Conservation (phyloP, 1,140 invertebrate genomes). For the Scaptomyza hsui region DNA sequence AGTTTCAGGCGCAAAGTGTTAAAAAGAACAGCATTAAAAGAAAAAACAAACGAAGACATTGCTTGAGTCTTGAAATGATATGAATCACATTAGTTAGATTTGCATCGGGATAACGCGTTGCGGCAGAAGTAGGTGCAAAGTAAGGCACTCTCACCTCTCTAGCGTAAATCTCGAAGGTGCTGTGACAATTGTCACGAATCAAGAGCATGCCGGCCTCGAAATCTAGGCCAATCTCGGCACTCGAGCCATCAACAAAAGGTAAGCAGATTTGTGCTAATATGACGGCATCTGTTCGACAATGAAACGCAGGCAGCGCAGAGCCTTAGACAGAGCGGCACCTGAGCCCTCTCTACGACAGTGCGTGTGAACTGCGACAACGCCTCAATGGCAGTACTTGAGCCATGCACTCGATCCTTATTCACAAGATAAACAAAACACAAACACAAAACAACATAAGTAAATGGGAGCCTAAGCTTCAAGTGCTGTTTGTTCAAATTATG, state of each 20-base stretch:
- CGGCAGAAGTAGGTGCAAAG: conserved; percentile 27
- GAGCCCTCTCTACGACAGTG: conserved; percentile 29
- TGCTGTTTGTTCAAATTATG: conserved; percentile 78
- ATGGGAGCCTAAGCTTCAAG: conserved; percentile 42
- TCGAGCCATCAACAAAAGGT: conserved; percentile 68
- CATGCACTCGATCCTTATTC: conserved; percentile 28
- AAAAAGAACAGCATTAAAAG: conserved; percentile 49
- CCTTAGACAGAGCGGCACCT: conserved; percentile 32
- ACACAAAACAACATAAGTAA: background rate
- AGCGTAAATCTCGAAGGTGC: conserved; percentile 30
- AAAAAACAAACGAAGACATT: background rate
- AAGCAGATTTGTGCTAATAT: conserved; percentile 82
- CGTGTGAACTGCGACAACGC: conserved; percentile 71
- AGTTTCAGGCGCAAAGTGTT: conserved; percentile 69
- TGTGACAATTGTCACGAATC: conserved; percentile 74
- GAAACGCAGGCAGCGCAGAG: conserved; percentile 8
- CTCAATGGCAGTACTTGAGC: conserved; percentile 44
- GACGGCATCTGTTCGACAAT: conserved; percentile 75
- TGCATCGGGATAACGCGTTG: conserved; percentile 70
- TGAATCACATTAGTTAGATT: conserved; percentile 76
- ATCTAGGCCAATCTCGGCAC: conserved; percentile 55
- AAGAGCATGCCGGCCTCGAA: conserved; percentile 34
- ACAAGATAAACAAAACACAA: conserved; percentile 50
- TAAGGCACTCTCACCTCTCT: conserved; percentile 39
- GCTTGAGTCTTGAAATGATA: conserved; percentile 35